phyloP scores from a whole-genome alignment of 2,888 invertebrate species.

The Drosophila glabriapex region DNA sequence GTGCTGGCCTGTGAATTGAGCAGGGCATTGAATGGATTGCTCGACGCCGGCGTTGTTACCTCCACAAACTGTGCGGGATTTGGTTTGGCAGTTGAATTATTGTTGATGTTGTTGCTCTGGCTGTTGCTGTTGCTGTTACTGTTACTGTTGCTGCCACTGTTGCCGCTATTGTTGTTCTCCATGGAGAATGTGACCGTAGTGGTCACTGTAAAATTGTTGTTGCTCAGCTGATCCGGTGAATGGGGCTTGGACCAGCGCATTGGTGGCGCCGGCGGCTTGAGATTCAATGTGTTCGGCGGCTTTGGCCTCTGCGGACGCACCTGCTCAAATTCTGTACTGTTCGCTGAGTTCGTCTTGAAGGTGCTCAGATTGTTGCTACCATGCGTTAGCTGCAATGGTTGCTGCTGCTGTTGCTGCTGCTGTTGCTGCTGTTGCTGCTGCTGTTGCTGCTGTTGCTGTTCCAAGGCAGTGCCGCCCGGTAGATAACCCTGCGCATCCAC shows the following conservation, averaged over 20 bases:
- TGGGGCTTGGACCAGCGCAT: conserved; percentile 94
- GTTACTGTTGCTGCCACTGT: not conserved
- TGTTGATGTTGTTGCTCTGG: not conserved
- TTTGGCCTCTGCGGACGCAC: conserved; percentile 90
- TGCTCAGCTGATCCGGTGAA: conserved; percentile 86
- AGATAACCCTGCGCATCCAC: conserved; percentile 83
- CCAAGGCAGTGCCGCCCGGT: conserved; percentile 27
- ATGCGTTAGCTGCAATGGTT: conserved; percentile 4
- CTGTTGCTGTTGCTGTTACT: not conserved
- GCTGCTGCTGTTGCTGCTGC: not conserved
- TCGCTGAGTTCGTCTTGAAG: conserved; percentile 86
- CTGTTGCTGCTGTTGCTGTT: conserved; percentile 1
- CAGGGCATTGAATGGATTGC: conserved; percentile 76
- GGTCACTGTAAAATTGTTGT: conserved; percentile 93
- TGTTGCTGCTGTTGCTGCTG: not conserved
- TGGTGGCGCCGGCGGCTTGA: conserved; percentile 94
- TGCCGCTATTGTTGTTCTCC: conserved; percentile 63
- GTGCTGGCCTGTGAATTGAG: conserved; percentile 78
- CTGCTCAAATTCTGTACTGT: conserved; percentile 54
- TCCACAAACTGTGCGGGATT: conserved; percentile 81
- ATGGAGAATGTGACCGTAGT: conserved; percentile 95
- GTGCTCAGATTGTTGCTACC: conserved; percentile 87
- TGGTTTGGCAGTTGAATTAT: conserved; percentile 1
- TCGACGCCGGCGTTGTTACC: conserved; percentile 84
- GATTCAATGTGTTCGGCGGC: conserved; percentile 93